Conservation (phyloP, 2,888 invertebrate genomes). For the Leptothorax acervorum region DNA sequence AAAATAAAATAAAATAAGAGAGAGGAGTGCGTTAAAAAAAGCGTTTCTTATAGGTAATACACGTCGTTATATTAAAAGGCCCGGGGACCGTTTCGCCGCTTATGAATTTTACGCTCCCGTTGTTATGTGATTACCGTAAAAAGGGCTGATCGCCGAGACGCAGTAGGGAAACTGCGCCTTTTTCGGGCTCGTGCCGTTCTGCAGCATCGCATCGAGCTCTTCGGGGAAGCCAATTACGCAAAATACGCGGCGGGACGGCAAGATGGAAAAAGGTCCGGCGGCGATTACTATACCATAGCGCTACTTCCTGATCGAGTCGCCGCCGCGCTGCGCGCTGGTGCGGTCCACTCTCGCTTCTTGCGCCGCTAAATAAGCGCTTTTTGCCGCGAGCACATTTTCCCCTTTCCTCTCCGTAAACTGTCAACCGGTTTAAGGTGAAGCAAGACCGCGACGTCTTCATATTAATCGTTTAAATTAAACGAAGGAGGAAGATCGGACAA, state of each 20-base stretch:
- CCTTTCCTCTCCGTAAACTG: conserved; percentile 3
- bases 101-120: conserved; percentile 71
- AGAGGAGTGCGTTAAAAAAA: too few species aligned
- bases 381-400: conserved; percentile 11
- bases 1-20: background rate
- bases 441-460: conserved; percentile 6
- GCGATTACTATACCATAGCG: conserved; percentile 70
- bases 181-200: conserved; percentile 62
- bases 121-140: conserved; percentile 70
- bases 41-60: background rate
- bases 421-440: conserved; percentile 23
- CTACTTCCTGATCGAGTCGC: conserved; percentile 67
- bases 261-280: conserved; percentile 60
- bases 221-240: conserved; percentile 73
- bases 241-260: conserved; percentile 58
- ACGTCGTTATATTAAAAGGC: conserved; percentile 39
- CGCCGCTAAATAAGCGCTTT: conserved; percentile 36
- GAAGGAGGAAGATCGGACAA: background rate
- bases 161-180: conserved; percentile 28
- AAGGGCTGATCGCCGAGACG: conserved; percentile 48
- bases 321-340: background rate
- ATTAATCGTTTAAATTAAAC: background rate
- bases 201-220: conserved; percentile 31
- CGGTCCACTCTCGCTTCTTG: conserved; percentile 66
- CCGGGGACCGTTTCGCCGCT: conserved; percentile 44